Conservation (phyloP, 1,140 invertebrate species). For the Eupeodes corollae region DNA sequence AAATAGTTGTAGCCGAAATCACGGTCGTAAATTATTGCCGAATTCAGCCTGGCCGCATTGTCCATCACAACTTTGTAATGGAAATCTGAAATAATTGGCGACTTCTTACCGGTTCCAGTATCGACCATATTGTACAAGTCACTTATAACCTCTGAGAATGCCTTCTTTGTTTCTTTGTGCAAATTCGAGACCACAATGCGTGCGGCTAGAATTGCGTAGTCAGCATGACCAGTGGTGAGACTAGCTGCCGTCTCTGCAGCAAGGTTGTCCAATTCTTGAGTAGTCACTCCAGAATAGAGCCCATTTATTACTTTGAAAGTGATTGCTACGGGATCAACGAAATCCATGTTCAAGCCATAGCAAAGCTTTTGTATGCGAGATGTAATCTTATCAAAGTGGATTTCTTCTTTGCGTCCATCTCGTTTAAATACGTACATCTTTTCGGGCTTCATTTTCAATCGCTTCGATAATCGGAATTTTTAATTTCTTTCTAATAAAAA, state of each 20-base stretch:
- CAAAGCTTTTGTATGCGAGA: slow-evolving; percentile 90
- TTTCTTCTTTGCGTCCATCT: slow-evolving; percentile 85
- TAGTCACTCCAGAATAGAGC: slow-evolving; percentile 90
- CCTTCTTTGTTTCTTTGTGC: slow-evolving; percentile 92
- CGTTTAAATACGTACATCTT: no score
- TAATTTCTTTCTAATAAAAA: no score
- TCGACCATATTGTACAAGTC: slow-evolving; percentile 73
- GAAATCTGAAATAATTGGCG: slow-evolving; percentile 78
- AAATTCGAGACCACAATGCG: slow-evolving; percentile 94
- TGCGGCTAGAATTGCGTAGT: slow-evolving; percentile 92
- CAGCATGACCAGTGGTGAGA: slow-evolving; percentile 92
- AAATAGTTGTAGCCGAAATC: slow-evolving; percentile 98
- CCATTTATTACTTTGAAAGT: slow-evolving; percentile 85
- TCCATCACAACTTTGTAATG: slow-evolving; percentile 76
- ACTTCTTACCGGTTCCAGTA: slow-evolving; percentile 52
- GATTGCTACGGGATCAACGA: slow-evolving; percentile 87
- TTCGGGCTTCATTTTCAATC: no score
- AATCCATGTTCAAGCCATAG: slow-evolving; percentile 91
- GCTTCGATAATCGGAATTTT: no score
- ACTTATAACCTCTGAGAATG: slow-evolving; percentile 87
- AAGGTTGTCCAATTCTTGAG: slow-evolving; percentile 92
- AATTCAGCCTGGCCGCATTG: slow-evolving; percentile 81
- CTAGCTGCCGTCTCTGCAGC: slow-evolving; percentile 94
- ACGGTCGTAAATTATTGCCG: slow-evolving; percentile 94
- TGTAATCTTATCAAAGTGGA: slow-evolving; percentile 97